Conservation (phyloP, 53 echinoderm and acorn worm species). For the Crossaster papposus region DNA sequence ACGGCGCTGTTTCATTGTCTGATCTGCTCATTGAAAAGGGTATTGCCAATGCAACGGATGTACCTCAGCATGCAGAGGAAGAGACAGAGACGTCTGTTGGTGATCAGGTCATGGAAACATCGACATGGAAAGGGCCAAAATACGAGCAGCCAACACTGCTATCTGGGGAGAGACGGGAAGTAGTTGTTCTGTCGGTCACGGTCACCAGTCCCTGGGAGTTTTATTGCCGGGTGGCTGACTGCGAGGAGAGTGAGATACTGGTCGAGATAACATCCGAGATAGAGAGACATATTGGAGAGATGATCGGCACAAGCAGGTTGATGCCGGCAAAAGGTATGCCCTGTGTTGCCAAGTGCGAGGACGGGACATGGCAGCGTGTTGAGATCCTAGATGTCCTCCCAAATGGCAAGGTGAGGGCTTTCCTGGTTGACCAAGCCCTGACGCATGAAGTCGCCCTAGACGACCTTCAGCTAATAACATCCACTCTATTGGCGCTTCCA, state of each 20-base stretch:
- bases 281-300: slow-evolving; percentile 11
- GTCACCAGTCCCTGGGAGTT: slow-evolving; percentile 43
- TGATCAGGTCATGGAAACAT: not conserved
- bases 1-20: slow-evolving; percentile 42
- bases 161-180: slow-evolving; percentile 24
- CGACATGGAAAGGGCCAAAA: slow-evolving; percentile 38
- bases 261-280: slow-evolving; percentile 19
- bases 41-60: slow-evolving; percentile 1
- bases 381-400: slow-evolving; percentile 25
- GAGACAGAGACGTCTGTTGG: not conserved
- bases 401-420: slow-evolving; percentile 28
- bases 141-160: slow-evolving; percentile 6
- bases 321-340: slow-evolving; percentile 40
- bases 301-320: slow-evolving; percentile 28
- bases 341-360: slow-evolving; percentile 58
- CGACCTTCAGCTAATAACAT: slow-evolving; percentile 44
- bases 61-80: not conserved
- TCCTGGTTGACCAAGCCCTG: slow-evolving; percentile 59
- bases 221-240: slow-evolving; percentile 18
- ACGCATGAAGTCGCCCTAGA: not conserved
- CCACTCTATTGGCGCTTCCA: slow-evolving; percentile 30
- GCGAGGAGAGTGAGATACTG: not conserved
- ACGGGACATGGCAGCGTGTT: slow-evolving; percentile 36
- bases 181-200: slow-evolving; percentile 48
- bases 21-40: slow-evolving; percentile 36